A percentile compares a stretch with the other conserved stretches of the same genome.
Evolutionary conservation across 1,140 invertebrate species (phyloP).

Genomic region (Diachasma alloeum): DNA sequence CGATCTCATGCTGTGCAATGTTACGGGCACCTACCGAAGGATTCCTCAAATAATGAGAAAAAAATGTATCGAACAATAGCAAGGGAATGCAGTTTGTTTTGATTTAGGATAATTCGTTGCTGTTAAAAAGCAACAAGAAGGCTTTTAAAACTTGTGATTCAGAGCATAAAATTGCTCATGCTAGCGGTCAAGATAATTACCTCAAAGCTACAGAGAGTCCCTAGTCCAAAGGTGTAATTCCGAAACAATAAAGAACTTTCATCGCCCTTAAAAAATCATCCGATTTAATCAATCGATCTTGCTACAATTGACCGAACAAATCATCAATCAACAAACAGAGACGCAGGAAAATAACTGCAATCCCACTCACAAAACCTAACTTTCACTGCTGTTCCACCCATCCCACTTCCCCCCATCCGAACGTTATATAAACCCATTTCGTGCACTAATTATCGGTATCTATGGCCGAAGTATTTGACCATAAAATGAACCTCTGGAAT

Average conservation of each 20-base stretch:
- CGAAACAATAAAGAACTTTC: neutral
- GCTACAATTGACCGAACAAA: neutral
- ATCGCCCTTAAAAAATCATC: neutral
- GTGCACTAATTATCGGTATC: conserved; percentile 3
- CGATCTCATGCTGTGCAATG: neutral
- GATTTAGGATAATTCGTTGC: neutral
- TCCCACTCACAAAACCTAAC: neutral
- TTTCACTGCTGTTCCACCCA: neutral
- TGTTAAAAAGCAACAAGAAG: neutral
- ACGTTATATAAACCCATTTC: conserved; percentile 2
- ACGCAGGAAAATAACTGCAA: neutral
- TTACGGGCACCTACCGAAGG: neutral
- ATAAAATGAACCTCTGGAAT: neutral
- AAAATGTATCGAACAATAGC: neutral
- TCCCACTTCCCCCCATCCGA: neutral
- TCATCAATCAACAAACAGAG: neutral
- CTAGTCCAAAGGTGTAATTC: neutral
- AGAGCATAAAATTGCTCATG: conserved; percentile 60
- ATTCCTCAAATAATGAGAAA: neutral
- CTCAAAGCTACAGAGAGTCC: neutral
- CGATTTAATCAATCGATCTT: neutral
- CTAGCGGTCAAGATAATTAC: conserved; percentile 45
- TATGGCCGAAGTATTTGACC: neutral
- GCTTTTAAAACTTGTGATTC: conserved; percentile 42
- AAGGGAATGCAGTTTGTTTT: neutral